A percentile compares a stretch with the other conserved stretches of the same genome.
These are phyloP conservation scores for Drosophila robusta DNA, from an alignment of 2,888 invertebrate genomes.

Conservation along the genomic window DNA sequence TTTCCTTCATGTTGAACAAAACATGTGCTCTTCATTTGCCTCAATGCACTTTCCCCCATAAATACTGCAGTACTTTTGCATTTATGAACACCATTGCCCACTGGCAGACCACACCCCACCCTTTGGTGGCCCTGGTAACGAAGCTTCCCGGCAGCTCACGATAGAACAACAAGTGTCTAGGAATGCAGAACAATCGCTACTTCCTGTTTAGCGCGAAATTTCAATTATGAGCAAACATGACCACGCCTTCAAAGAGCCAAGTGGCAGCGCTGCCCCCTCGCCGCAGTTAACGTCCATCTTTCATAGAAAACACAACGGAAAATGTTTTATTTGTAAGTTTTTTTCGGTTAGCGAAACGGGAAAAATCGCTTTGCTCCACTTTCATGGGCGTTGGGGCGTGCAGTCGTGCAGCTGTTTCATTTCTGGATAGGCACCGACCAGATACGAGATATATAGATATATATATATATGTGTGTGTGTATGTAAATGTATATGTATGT, in stretches of 20 bases:
- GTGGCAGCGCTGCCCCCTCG: neutral
- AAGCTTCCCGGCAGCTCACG: constrained; percentile 48
- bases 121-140: neutral
- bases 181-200: constrained; percentile 49
- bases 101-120: neutral
- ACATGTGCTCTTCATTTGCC: constrained; percentile 52
- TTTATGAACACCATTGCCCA: constrained; percentile 60
- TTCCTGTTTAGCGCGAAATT: constrained; percentile 81
- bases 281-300: constrained; percentile 1
- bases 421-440: constrained; percentile 49
- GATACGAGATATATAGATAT: constrained; percentile 15
- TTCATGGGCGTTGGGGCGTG: constrained; percentile 72
- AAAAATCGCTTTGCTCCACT: constrained; percentile 69
- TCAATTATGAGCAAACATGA: constrained; percentile 74
- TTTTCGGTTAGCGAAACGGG: constrained; percentile 37
- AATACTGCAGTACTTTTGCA: constrained; percentile 53
- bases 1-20: constrained; percentile 24
- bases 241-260: constrained; percentile 27
- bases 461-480: constrained; percentile 6
- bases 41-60: constrained; percentile 50
- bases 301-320: constrained; percentile 34
- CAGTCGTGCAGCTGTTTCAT: constrained; percentile 73
- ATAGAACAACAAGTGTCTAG: constrained; percentile 62
- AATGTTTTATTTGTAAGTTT: constrained; percentile 58
- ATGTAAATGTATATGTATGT: constrained; percentile 3